Base-by-base conservation (phyloP, 1,140 invertebrate species). In the Calephelis nemesis region DNA sequence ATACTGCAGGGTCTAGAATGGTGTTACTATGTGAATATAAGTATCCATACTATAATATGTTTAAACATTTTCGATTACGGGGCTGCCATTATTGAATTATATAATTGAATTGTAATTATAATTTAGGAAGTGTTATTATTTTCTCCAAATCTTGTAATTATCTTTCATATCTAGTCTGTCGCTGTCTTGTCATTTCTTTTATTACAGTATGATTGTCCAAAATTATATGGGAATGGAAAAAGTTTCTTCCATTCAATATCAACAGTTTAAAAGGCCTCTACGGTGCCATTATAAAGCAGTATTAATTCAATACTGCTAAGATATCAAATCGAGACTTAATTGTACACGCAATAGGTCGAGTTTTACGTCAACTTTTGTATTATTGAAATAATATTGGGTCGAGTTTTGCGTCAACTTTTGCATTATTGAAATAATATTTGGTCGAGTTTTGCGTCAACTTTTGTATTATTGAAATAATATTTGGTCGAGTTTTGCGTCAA, bases 131-230 rank as follows among this genome's bases (percentile, higher is more conserved):
- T 72, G 74, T 76, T 71, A 68, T 76, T 68, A 49, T 52, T 64
- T 78, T 71, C 75, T 70, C 77, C 70, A 64, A 74, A 54, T 74
- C 73, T 78, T 78, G 70, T 76, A 72, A 69, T 81, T 80, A 75
- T 75, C 82, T 77, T 86, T 82, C 75, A 74, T 78, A 77, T 87
- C 86, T 88, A 88, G 86, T 88, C 86, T 90, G 77, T 78, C 82
- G 76, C 76, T 78, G 73, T 79, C 76, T 81, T 79, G 72, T 80
- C 71, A 79, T 84, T 82, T 81, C 70, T 80, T 84, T 52, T 52
- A 52, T 79, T 69, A 71, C 74, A 74, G 54, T 76, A 71, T 45
- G 42, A 45, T 45, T 45, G 42, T 45, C 42, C 6, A 45, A 52
- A 19, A 19, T 15, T 52, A 3, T 19, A 10, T 52, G 15, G 50